Base-by-base conservation (phyloP, 2,113 vertebrate genomes). In the Leptocoma aspasia region DNA sequence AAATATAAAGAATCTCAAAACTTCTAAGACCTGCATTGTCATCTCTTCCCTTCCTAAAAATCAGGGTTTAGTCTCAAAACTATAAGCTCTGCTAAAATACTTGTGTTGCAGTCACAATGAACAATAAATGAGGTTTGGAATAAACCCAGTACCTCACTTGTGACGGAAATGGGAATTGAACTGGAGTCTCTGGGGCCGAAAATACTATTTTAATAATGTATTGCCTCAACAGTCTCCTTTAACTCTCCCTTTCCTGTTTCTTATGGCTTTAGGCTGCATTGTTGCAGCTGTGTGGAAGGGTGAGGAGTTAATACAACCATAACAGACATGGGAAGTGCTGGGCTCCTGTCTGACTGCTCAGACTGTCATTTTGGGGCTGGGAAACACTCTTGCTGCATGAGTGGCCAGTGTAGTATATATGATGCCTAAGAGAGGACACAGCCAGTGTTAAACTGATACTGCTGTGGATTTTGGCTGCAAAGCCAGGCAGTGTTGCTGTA, bases 151-250 rank as follows among this genome's bases (percentile, higher is more conserved):
- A 66, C 59, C 82, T 95, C 44, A 49, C 47, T 93, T 83, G 61
- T 89, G 82, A 81, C 52, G 68, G 79, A 93, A 93, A 92, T 73
- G 57, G 52, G 68, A 94, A 60, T 78, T 83, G 64, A 88, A 86
- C 76, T 86, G 0, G 0, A 69, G 52, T 75, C 82, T 89, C 68
- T 47, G 14, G 76, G 65, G 72, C 24, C 73, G n/a, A 81, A 92
- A 90, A 92, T 60, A 60, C 60, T 73, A 50, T 88, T 93, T 96
- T 91, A 83, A 94, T 94, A 91, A 90, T 70, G 39, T 73, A 63
- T 88, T 90, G 50, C 85, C 64, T 96, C 87, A 86, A 6, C 54
- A 77, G 53, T 69, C 31, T 75, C 65, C 28, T 85, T 94, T 90
- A 83, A 75, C 76, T 49, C 47, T 93, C 60, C 39, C 47, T 63